These are phyloP conservation scores for Aphelenchoides avenae DNA, from an alignment of 1,140 invertebrate species.

Conservation along the genomic window DNA sequence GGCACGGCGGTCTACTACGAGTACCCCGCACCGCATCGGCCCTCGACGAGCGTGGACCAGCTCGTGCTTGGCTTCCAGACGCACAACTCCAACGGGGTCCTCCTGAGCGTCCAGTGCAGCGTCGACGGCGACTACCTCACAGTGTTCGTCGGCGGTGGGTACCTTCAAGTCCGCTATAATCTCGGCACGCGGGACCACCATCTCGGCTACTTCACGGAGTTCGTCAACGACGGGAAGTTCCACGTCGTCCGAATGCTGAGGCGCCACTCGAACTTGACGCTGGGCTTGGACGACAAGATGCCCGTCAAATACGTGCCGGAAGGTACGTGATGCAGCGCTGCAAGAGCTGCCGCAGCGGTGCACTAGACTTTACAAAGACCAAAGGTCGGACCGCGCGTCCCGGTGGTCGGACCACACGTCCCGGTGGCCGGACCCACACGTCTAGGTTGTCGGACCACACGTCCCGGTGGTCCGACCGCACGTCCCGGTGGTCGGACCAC, in stretches of 20 bases:
- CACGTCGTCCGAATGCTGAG: slow-evolving; percentile 42
- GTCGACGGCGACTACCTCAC: slow-evolving; percentile 54
- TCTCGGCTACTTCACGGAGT: slow-evolving; percentile 35
- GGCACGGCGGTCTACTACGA: slow-evolving; percentile 44
- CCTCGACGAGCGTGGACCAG: slow-evolving; percentile 26
- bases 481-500: too few species aligned
- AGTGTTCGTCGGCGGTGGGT: slow-evolving; percentile 43
- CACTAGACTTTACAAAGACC: too few species aligned
- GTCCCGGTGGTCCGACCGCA: too few species aligned
- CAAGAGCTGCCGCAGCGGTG: neutral
- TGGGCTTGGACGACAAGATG: slow-evolving; percentile 39
- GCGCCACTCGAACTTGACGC: slow-evolving; percentile 40
- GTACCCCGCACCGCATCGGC: slow-evolving; percentile 26
- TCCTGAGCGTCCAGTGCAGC: slow-evolving; percentile 47
- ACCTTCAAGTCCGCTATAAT: slow-evolving; percentile 51
- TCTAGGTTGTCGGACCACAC: too few species aligned
- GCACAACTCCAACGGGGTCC: slow-evolving; percentile 34
- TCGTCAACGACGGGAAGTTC: slow-evolving; percentile 37
- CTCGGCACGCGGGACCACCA: slow-evolving; percentile 45
- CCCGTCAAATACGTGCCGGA: slow-evolving; percentile 37
- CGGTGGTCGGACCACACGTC: too few species aligned
- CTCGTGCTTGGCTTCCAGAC: slow-evolving; percentile 47
- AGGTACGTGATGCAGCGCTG: slow-evolving; percentile 12
- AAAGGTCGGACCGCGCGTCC: too few species aligned
- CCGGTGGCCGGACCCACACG: too few species aligned